phyloP scores from a whole-genome alignment of 2,888 invertebrate genomes.

The Rhamnusium bicolor region DNA sequence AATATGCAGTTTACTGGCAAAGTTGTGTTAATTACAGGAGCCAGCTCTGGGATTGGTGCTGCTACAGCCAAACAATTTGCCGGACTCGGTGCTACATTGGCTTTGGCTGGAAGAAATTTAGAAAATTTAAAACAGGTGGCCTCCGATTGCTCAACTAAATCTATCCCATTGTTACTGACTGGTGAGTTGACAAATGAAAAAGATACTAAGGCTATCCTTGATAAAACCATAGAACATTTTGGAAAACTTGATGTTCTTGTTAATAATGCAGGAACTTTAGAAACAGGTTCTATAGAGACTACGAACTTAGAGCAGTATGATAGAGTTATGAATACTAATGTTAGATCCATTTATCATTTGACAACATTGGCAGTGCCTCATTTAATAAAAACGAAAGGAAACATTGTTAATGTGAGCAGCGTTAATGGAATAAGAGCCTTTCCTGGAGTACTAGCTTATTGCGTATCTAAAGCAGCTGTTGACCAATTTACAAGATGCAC shows the following conservation, averaged over 20 bases:
- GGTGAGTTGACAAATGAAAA: conserved; percentile 84
- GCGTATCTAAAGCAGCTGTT: conserved; percentile 93
- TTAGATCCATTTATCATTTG: conserved; percentile 85
- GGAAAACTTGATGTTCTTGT: conserved; percentile 87
- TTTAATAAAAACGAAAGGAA: conserved; percentile 83
- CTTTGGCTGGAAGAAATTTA: conserved; percentile 81
- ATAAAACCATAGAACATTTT: conserved; percentile 82
- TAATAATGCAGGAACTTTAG: conserved; percentile 85
- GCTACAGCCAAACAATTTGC: conserved; percentile 86
- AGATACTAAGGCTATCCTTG: conserved; percentile 82
- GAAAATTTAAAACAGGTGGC: conserved; percentile 79
- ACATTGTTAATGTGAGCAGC: conserved; percentile 95
- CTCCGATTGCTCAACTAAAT: conserved; percentile 72
- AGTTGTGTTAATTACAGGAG: conserved; percentile 85
- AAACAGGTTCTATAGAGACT: conserved; percentile 85
- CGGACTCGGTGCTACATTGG: conserved; percentile 82
- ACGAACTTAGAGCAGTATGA: conserved; percentile 92
- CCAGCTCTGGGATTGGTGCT: conserved; percentile 90
- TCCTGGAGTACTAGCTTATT: conserved; percentile 91
- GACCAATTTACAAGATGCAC: conserved; percentile 96
- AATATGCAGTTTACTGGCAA: conserved; percentile 77
- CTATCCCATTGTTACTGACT: conserved; percentile 75
- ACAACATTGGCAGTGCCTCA: conserved; percentile 92
- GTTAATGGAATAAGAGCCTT: conserved; percentile 94
- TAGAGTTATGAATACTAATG: conserved; percentile 90